These are phyloP conservation scores for Trichogramma evanescens DNA, from an alignment of 2,888 invertebrate species.

Conservation along the genomic window DNA sequence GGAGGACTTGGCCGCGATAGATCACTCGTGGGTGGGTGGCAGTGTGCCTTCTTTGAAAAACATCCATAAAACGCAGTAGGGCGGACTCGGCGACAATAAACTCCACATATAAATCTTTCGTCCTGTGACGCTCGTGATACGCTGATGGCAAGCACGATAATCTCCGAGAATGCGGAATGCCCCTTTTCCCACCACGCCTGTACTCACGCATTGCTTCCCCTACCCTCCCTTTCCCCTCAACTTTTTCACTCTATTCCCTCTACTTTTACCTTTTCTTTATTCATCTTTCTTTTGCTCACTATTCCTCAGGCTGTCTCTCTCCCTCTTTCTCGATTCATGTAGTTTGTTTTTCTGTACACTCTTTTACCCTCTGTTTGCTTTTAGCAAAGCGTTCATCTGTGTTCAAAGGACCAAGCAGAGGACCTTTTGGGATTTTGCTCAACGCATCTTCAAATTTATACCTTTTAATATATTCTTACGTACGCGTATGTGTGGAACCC, in stretches of 20 bases:
- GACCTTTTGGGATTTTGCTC: slow-evolving; percentile 21
- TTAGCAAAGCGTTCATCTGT: slow-evolving; percentile 21
- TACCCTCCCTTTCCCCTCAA: slow-evolving; percentile 21
- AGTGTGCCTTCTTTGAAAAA: slow-evolving; percentile 45
- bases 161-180: slow-evolving; percentile 47
- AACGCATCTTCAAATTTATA: slow-evolving; percentile 33
- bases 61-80: slow-evolving; percentile 50
- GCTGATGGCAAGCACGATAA: slow-evolving; percentile 49
- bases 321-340: slow-evolving; percentile 12
- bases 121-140: slow-evolving; percentile 48
- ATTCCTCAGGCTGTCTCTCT: slow-evolving; percentile 17
- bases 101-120: slow-evolving; percentile 48
- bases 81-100: slow-evolving; percentile 49
- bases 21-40: slow-evolving; percentile 42
- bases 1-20: slow-evolving; percentile 37
- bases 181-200: slow-evolving; percentile 28
- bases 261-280: slow-evolving; percentile 20
- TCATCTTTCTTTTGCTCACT: slow-evolving; percentile 3
- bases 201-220: slow-evolving; percentile 20
- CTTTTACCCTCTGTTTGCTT: slow-evolving; percentile 1
- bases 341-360: slow-evolving; percentile 18
- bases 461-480: slow-evolving; percentile 24
- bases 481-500: too few species aligned
- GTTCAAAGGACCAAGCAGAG: slow-evolving; percentile 15
- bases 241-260: slow-evolving; percentile 12